These are phyloP conservation scores for Todus mexicanus DNA, from an alignment of 2,797 vertebrate species.

Conservation along the genomic window DNA sequence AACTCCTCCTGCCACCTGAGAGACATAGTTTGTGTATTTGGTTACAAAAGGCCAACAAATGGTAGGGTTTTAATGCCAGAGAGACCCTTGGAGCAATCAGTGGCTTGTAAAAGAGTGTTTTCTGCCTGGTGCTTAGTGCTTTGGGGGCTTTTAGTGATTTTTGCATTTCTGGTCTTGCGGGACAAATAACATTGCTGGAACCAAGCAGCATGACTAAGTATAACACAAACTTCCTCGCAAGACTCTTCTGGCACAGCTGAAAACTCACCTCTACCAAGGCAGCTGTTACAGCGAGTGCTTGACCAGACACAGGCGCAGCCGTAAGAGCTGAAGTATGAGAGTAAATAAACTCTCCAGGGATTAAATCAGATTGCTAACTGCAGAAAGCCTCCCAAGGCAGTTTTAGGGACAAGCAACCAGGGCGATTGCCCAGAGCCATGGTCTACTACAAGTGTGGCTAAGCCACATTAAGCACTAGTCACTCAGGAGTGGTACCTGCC, in stretches of 20 bases:
- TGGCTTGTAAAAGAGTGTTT: slow-evolving; percentile 16
- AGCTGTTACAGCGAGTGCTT: not conserved
- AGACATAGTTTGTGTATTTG: not conserved
- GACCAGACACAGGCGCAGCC: slow-evolving; percentile 14
- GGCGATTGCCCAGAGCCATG: not conserved
- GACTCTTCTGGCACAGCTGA: slow-evolving; percentile 20
- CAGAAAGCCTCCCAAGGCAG: not conserved
- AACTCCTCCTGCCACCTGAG: slow-evolving; percentile 1
- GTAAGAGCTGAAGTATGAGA: not conserved
- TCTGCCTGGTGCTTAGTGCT: slow-evolving; percentile 19
- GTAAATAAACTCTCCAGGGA: slow-evolving; percentile 25
- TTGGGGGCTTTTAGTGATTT: slow-evolving; percentile 37
- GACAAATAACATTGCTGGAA: slow-evolving; percentile 34
- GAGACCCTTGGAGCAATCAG: slow-evolving; percentile 40
- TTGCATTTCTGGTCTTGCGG: slow-evolving; percentile 34
- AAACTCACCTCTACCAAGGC: slow-evolving; percentile 22
- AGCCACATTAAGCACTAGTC: not conserved
- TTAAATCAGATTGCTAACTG: slow-evolving; percentile 39
- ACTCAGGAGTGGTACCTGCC: not conserved
- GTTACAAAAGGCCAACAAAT: slow-evolving; percentile 23
- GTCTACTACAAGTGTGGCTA: not conserved
- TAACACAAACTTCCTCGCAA: slow-evolving; percentile 15
- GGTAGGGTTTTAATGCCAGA: not conserved
- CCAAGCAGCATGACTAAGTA: slow-evolving; percentile 31
- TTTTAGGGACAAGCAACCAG: not conserved